These are phyloP conservation scores for Ochropacha duplaris DNA, from an alignment of 2,888 invertebrate genomes.

Conservation along the genomic window DNA sequence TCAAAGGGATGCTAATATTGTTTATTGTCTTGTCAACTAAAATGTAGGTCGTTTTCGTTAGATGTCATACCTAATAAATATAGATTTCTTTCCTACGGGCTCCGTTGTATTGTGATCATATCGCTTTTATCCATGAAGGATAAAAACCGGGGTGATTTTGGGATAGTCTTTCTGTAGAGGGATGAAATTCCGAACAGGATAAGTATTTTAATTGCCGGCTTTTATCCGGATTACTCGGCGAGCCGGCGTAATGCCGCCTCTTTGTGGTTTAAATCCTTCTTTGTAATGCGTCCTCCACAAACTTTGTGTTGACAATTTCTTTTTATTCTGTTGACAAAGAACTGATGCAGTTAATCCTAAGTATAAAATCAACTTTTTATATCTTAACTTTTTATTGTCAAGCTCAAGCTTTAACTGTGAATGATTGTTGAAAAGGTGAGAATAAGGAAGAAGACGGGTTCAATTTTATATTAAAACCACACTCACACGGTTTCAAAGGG, in stretches of 20 bases:
- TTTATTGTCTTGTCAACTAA: no score
- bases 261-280: conserved; percentile 55
- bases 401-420: no score
- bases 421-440: neutral
- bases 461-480: neutral
- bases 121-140: no score
- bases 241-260: conserved; percentile 48
- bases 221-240: conserved; percentile 58
- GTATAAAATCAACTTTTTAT: no score
- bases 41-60: no score
- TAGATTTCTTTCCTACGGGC: no score
- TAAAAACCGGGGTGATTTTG: conserved; percentile 17
- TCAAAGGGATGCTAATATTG: no score
- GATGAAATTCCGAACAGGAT: conserved; percentile 52
- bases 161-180: conserved; percentile 26
- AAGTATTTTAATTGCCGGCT: conserved; percentile 71
- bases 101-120: no score
- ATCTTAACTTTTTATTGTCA: no score
- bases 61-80: no score
- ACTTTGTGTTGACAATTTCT: conserved; percentile 35
- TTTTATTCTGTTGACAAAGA: conserved; percentile 15
- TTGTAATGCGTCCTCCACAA: conserved; percentile 42
- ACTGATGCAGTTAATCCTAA: neutral
- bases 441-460: neutral
- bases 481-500: neutral